phyloP scores from a whole-genome alignment of 2,797 vertebrate species.

The Sandelia bainsii region DNA sequence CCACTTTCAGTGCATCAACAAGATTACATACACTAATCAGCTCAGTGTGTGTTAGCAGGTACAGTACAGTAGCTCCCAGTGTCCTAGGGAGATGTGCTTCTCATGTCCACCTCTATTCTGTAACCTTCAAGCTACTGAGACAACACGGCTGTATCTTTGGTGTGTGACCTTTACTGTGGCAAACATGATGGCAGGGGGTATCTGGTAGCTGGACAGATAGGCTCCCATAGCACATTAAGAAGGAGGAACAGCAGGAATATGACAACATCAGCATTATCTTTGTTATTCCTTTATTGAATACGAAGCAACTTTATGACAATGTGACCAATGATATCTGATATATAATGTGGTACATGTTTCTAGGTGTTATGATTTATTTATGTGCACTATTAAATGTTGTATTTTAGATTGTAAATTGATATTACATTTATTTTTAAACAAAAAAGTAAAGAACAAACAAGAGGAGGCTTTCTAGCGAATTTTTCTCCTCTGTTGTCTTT shows the following conservation, averaged over 20 bases:
- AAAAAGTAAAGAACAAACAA: background rate
- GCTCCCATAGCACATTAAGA: constrained; percentile 24
- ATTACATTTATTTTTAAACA: background rate
- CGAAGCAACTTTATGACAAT: background rate
- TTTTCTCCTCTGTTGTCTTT: constrained; percentile 31
- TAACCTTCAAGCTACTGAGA: constrained; percentile 65
- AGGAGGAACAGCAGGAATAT: constrained; percentile 5
- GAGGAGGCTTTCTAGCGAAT: background rate
- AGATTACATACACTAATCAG: constrained; percentile 33
- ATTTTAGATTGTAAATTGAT: too few species aligned
- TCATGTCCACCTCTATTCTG: constrained; percentile 41
- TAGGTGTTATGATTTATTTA: background rate
- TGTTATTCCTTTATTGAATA: background rate
- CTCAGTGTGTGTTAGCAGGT: constrained; percentile 19
- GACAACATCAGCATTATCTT: background rate
- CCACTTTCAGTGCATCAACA: background rate
- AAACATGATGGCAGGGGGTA: constrained; percentile 59
- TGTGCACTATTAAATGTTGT: background rate
- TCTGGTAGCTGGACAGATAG: constrained; percentile 65
- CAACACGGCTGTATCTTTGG: constrained; percentile 50
- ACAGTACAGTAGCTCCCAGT: constrained; percentile 29
- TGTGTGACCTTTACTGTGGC: constrained; percentile 76
- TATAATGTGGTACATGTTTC: background rate
- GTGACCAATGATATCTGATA: background rate
- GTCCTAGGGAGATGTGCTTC: constrained; percentile 47